A percentile compares a stretch with the other conserved stretches of the same genome.
These are phyloP conservation scores for Sinotaia quadrata DNA, from an alignment of 2,888 invertebrate genomes.

Conservation along the genomic window DNA sequence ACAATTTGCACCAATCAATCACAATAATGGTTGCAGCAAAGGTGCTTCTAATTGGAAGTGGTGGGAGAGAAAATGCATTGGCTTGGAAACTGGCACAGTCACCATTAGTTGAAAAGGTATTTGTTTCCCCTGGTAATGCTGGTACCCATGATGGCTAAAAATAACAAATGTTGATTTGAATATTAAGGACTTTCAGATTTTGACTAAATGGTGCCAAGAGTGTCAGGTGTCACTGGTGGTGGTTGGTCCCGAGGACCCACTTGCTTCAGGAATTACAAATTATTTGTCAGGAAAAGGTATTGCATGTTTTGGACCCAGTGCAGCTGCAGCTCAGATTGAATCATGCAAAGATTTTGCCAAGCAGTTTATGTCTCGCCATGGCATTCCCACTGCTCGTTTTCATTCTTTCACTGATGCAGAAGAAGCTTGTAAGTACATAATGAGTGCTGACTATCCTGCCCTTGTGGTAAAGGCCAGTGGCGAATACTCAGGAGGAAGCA, in stretches of 20 bases:
- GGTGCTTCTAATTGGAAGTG: slow-evolving; percentile 84
- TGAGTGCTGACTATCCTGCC: slow-evolving; percentile 81
- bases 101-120: slow-evolving; percentile 76
- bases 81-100: slow-evolving; percentile 94
- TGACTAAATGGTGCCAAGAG: slow-evolving; percentile 71
- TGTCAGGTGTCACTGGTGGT: slow-evolving; percentile 82
- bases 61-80: slow-evolving; percentile 96
- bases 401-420: slow-evolving; percentile 83
- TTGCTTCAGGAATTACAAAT: slow-evolving; percentile 88
- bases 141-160: slow-evolving; percentile 77
- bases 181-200: slow-evolving; percentile 72
- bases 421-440: slow-evolving; percentile 85
- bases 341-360: slow-evolving; percentile 95
- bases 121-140: slow-evolving; percentile 90
- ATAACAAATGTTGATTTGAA: slow-evolving; percentile 64
- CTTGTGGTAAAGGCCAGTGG: slow-evolving; percentile 94
- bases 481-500: slow-evolving; percentile 84
- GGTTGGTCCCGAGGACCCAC: slow-evolving; percentile 94
- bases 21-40: slow-evolving; percentile 70
- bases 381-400: slow-evolving; percentile 92
- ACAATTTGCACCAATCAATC: too few species aligned
- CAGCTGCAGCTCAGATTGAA: slow-evolving; percentile 88
- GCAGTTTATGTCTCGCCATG: slow-evolving; percentile 89
- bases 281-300: slow-evolving; percentile 78
- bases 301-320: slow-evolving; percentile 88